Conservation (phyloP, 2,113 vertebrate species). For the Dicerorhinus sumatrensis region DNA sequence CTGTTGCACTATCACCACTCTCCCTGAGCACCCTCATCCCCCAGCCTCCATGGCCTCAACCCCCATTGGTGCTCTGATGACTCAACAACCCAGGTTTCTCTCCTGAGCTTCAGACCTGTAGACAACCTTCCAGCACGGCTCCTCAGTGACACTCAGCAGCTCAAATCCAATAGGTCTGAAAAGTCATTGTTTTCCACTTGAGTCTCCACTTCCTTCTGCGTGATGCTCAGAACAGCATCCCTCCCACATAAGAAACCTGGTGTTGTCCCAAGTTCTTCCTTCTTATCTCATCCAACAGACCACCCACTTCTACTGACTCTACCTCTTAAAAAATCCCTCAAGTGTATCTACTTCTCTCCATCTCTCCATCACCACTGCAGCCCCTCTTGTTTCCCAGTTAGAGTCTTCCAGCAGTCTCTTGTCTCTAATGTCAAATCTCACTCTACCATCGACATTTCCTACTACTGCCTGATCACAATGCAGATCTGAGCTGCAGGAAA, state of each 20-base stretch:
- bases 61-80: not conserved
- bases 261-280: not conserved
- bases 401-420: not conserved
- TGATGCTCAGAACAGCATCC: not conserved
- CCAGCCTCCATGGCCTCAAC: not conserved
- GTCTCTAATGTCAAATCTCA: not conserved
- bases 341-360: not conserved
- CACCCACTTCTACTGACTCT: not conserved
- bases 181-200: not conserved
- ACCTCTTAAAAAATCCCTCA: not conserved
- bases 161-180: not conserved
- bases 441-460: not conserved
- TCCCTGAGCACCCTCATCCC: not conserved
- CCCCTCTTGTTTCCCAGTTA: not conserved
- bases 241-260: not conserved
- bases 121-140: not conserved
- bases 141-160: not conserved
- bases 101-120: not conserved
- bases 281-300: not conserved
- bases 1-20: not conserved
- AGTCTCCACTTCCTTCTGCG: not conserved
- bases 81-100: not conserved
- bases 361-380: not conserved
- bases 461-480: not conserved
- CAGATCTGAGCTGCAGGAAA: not conserved